These are phyloP conservation scores for Cryptophagus acutangulus DNA, from an alignment of 2,888 invertebrate genomes.

Conservation along the genomic window DNA sequence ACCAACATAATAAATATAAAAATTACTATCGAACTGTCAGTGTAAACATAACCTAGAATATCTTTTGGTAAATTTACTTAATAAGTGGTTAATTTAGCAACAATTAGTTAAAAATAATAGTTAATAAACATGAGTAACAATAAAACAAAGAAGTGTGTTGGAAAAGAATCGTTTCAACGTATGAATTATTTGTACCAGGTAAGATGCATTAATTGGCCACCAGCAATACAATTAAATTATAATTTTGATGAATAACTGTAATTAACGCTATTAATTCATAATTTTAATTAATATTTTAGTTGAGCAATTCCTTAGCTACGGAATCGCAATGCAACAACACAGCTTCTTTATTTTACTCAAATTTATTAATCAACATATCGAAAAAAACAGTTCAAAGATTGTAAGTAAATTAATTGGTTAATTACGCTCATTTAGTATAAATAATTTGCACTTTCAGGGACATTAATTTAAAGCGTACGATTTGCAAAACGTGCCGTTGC, in stretches of 20 bases:
- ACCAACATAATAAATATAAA: no score
- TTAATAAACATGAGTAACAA: no score
- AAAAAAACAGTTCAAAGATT: slow-evolving; percentile 45
- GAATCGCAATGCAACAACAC: slow-evolving; percentile 24
- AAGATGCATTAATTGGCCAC: slow-evolving; percentile 27
- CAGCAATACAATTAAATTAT: not conserved
- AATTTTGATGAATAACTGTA: no score
- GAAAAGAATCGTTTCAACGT: slow-evolving; percentile 63
- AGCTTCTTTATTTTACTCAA: slow-evolving; percentile 37
- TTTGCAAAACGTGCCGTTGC: slow-evolving; percentile 53
- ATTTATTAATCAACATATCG: slow-evolving; percentile 39
- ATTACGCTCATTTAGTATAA: slow-evolving; percentile 5
- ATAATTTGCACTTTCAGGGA: slow-evolving; percentile 43
- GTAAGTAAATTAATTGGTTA: slow-evolving; percentile 37
- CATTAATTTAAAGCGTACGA: slow-evolving; percentile 50
- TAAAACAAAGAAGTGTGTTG: slow-evolving; percentile 59
- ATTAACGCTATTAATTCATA: no score
- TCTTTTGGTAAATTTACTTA: no score
- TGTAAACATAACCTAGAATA: no score
- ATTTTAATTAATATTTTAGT: slow-evolving; percentile 26
- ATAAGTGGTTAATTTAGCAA: no score
- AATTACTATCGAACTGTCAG: no score
- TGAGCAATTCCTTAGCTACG: slow-evolving; percentile 29
- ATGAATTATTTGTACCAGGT: slow-evolving; percentile 69
- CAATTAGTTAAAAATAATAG: no score